Base-by-base conservation (phyloP, 2,888 invertebrate genomes). In the Agriopis aurantiaria region DNA sequence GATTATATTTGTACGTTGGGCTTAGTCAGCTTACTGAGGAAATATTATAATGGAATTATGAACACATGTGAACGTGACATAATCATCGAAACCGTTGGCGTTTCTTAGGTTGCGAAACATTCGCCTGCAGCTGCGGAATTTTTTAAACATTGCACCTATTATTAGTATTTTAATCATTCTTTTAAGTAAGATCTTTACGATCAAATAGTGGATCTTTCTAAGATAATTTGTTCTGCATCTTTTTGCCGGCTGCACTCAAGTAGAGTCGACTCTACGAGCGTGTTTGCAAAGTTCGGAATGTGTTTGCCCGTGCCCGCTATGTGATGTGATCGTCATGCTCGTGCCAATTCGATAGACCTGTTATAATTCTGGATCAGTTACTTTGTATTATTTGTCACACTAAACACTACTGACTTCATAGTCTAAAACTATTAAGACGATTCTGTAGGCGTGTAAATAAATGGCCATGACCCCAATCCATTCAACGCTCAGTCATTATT, bases 401-500 rank as follows among this genome's bases (percentile, higher is more conserved):
- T 73, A 71, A 61, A 55, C 61, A 23, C 48, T 41, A 46, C 64
- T 23, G 61, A 69, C 57, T 69, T 57, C 69, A 63, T 59, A 59
- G 17, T 40, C 53, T 62, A 45, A n/a, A n/a, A 17, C 65, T 63
- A 70, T 62, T 77, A 80, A 75, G 76, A 79, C 76, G 73, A 77
- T 78, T 78, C 81, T 77, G 87, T 88, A 83, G 86, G 88, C 84
- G 87, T 81, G 81, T 84, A 82, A 84, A 86, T 87, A 88, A 84
- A 83, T 82, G 89, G 76, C 91, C 90, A 56, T 91, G 91, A 86
- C 90, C 89, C 76, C 85, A 81, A 89, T 90, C 60, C 43, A 78
- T 80, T 75, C 77, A 76, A 75, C 69, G 70, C 78, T 74, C 73
- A 76, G 64, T 63, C 64, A 61, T 73, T 76, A 59, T 56, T 66